Evolutionary conservation across 2,113 vertebrate genomes (phyloP), one percentile per base, ranked within the genome.

Genomic region (Perca flavescens): DNA sequence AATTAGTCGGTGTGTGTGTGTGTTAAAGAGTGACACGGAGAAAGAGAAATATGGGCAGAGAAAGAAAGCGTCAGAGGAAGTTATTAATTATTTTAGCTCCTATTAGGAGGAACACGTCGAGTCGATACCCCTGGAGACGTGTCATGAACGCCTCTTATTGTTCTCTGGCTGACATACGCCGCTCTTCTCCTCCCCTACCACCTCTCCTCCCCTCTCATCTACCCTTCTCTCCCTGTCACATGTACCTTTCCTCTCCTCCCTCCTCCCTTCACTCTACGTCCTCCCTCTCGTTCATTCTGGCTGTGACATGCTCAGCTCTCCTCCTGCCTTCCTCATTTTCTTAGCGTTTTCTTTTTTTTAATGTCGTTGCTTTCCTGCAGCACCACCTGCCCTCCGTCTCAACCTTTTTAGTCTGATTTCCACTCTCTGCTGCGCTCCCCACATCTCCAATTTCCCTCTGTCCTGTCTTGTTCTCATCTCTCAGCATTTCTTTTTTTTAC

Each of bases 121-220:
- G 81, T 82, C 60, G 54, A 86, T 86, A 84, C 80, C 89, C 90
- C 89, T 62, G 77, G 85, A 94, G 91, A 93, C 85, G 54, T 87
- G 87, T 93, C 90, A 88, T 88, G 86, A 86, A 91, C 85, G 88
- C 83, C 88, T 91, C 82, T 93, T 86, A 92, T 92, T 94, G 91
- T 93, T 93, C 89, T 88, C 78, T 60, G n/a, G 77, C 84, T 90
- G 90, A 92, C 89, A 89, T 74, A 82, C 70, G 72, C 73, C 28
- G 49, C 74, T 87, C 83, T 84, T 5, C 82, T 74, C 40, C 79
- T 65, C 79, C 34, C 66, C 69, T 61, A 56, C 65, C 28, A 21
- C 57, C 40, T 52, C 57, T 3, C 61, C 69, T 47, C 58, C 80
- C 40, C 25, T 62, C 53, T 43, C 54, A 40, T 77, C 74, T 60